phyloP scores from a whole-genome alignment of 2,797 vertebrate species.

The Cynodonichthys magdalenae region DNA sequence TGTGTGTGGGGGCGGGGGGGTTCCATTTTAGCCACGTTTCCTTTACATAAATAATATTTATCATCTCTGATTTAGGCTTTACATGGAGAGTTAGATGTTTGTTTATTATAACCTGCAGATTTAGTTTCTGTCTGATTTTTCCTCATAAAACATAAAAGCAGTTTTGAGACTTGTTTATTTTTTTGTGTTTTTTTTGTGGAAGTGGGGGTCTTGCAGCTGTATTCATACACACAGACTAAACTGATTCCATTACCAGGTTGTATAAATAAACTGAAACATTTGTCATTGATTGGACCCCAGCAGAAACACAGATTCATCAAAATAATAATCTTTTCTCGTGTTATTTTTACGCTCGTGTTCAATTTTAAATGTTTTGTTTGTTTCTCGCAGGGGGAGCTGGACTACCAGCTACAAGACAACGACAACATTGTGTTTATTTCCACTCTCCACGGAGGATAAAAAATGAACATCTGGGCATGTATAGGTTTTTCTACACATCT shows the following conservation, averaged over 20 bases:
- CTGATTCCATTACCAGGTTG: slow-evolving; percentile 54
- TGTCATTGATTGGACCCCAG: slow-evolving; percentile 47
- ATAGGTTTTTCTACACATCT: slow-evolving; percentile 18
- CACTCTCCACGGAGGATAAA: slow-evolving; percentile 93
- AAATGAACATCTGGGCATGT: slow-evolving; percentile 10
- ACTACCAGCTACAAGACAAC: slow-evolving; percentile 91
- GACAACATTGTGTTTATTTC: slow-evolving; percentile 97
- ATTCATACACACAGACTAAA: slow-evolving; percentile 58
- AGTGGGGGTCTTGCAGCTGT: slow-evolving; percentile 38
- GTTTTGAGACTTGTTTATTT: slow-evolving; percentile 46
- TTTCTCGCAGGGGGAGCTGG: slow-evolving; percentile 89
- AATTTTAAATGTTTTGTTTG: slow-evolving; percentile 36
- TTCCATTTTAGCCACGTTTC: background rate
- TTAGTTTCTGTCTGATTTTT: slow-evolving; percentile 31
- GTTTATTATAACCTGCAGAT: slow-evolving; percentile 22
- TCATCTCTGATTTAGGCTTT: background rate
- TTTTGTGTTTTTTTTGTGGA: slow-evolving; percentile 14
- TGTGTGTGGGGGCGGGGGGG: slow-evolving; percentile 2
- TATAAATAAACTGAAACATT: slow-evolving; percentile 64
- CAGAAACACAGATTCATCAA: slow-evolving; percentile 23
- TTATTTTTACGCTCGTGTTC: slow-evolving; percentile 9
- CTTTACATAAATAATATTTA: background rate
- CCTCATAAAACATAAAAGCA: slow-evolving; percentile 42
- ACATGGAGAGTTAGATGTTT: background rate
- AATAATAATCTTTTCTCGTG: slow-evolving; percentile 30